Evolutionary conservation across 2,113 vertebrate genomes (phyloP).

Genomic region (Scophthalmus maximus): DNA sequence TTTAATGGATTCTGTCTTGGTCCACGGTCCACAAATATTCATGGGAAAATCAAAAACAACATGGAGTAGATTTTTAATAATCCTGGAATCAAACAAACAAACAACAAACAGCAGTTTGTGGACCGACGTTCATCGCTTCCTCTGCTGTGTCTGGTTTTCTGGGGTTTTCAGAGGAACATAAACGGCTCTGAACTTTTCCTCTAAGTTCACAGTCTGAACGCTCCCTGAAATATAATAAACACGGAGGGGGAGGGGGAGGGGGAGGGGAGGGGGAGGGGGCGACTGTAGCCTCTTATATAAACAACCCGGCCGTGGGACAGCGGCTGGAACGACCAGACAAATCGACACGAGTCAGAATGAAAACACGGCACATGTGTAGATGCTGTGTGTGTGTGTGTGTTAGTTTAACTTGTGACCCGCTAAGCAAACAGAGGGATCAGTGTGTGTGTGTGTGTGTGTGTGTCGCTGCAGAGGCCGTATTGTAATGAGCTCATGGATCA

Average conservation of each 20-base stretch:
- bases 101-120: too few relatives aligned
- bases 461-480: neutral
- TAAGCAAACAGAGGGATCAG: constrained; percentile 50
- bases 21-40: too few relatives aligned
- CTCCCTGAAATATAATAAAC: neutral
- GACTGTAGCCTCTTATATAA: neutral
- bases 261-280: neutral
- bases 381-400: constrained; percentile 20
- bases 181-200: neutral
- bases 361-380: constrained; percentile 10
- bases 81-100: too few relatives aligned
- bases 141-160: too few relatives aligned
- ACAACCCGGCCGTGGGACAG: neutral
- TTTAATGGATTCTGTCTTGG: too few relatives aligned
- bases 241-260: neutral
- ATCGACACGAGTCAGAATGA: constrained; percentile 7
- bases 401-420: constrained; percentile 51
- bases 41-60: too few relatives aligned
- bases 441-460: constrained; percentile 3
- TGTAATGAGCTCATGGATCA: neutral
- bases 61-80: too few relatives aligned
- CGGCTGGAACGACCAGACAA: neutral
- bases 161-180: too few relatives aligned
- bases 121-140: too few relatives aligned
- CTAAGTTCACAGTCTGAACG: neutral